Evolutionary conservation across 2,797 vertebrate species (phyloP).

Genomic region (Myotis planiceps): DNA sequence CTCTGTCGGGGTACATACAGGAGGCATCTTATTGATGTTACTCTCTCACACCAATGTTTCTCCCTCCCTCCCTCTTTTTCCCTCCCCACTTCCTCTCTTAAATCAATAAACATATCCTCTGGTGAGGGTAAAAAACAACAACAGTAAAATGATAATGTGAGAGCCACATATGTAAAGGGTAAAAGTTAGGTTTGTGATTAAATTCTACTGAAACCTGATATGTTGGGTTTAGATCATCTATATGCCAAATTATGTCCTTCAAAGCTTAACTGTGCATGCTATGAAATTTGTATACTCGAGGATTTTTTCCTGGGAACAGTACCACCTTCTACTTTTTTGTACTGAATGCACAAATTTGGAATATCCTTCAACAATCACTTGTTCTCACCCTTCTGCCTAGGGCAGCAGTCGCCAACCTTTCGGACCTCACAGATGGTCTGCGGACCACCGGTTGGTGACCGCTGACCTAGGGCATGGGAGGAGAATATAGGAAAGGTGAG

Average conservation of each 20-base stretch:
- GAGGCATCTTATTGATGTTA: not conserved
- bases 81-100: not conserved
- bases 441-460: too few relatives aligned
- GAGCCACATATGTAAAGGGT: not conserved
- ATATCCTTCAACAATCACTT: not conserved
- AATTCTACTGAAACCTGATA: not conserved
- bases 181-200: slow-evolving; percentile 15
- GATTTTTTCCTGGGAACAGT: not conserved
- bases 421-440: too few relatives aligned
- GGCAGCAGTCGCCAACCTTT: not conserved
- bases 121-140: not conserved
- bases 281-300: not conserved
- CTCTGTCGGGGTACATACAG: not conserved
- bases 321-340: not conserved
- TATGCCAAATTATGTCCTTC: not conserved
- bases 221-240: not conserved
- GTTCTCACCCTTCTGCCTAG: not conserved
- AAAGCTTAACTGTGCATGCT: not conserved
- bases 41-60: not conserved
- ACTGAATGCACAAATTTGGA: not conserved
- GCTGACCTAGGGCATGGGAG: not conserved
- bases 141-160: not conserved
- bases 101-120: not conserved
- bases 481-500: not conserved
- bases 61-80: not conserved